Conservation (phyloP, 2,888 invertebrate genomes). For the Cactoblastis cactorum region DNA sequence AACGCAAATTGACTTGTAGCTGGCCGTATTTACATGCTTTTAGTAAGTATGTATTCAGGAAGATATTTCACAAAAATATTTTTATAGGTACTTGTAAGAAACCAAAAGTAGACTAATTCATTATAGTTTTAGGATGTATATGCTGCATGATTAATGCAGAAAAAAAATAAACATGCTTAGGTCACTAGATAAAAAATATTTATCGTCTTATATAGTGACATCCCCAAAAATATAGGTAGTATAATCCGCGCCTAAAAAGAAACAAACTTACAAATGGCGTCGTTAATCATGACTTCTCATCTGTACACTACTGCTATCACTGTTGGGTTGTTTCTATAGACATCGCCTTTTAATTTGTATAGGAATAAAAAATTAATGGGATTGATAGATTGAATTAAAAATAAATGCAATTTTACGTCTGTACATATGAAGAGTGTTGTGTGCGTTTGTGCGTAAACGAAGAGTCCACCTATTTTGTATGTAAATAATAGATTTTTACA, state of each 20-base stretch:
- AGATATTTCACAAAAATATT: constrained; percentile 32
- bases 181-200: too few relatives aligned
- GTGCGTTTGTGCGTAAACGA: constrained; percentile 71
- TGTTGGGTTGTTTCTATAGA: too few relatives aligned
- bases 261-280: too few relatives aligned
- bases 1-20: too few relatives aligned
- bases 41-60: constrained; percentile 30
- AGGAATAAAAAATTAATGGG: constrained; percentile 20
- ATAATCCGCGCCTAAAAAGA: too few relatives aligned
- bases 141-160: background rate
- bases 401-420: constrained; percentile 27
- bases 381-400: constrained; percentile 19
- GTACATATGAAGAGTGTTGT: constrained; percentile 52
- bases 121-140: constrained; percentile 18
- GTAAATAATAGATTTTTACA: constrained; percentile 77
- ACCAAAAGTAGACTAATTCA: constrained; percentile 44
- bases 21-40: too few relatives aligned
- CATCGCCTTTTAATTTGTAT: background rate
- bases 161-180: background rate
- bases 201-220: too few relatives aligned
- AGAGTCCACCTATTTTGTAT: constrained; percentile 79
- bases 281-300: too few relatives aligned
- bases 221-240: too few relatives aligned
- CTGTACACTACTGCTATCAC: too few relatives aligned
- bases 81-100: constrained; percentile 50